Evolutionary conservation across 2,113 vertebrate species (phyloP).

Genomic region (Clarias batrachus): DNA sequence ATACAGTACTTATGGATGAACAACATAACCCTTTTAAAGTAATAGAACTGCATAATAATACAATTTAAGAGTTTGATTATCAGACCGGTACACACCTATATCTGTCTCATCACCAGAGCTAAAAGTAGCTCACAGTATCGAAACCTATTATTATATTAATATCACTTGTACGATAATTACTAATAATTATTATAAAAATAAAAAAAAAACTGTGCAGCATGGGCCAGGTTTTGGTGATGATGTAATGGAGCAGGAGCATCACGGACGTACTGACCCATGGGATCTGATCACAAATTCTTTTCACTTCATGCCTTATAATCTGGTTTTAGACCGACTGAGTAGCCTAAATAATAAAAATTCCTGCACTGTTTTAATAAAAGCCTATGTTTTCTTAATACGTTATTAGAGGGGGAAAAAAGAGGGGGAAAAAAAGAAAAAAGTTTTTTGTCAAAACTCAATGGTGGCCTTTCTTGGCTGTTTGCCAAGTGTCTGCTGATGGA

Average conservation of each 20-base stretch:
- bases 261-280: background rate
- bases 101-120: background rate
- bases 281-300: background rate
- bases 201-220: background rate
- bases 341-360: background rate
- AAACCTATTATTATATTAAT: background rate
- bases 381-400: background rate
- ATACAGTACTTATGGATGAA: background rate
- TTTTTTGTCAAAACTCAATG: background rate
- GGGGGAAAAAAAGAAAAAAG: too few species aligned
- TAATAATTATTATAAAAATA: too few species aligned
- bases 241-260: background rate
- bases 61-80: background rate
- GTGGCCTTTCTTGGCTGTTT: background rate
- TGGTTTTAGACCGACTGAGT: background rate
- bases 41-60: background rate
- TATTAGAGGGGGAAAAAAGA: too few species aligned
- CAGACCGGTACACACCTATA: background rate
- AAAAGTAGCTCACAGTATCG: background rate
- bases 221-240: background rate
- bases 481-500: too few species aligned
- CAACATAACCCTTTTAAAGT: background rate
- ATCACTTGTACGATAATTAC: too few species aligned
- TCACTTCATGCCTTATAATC: background rate
- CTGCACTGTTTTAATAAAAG: background rate